These are phyloP conservation scores for Noturus placidus DNA, from an alignment of 2,113 vertebrate genomes.

Conservation along the genomic window DNA sequence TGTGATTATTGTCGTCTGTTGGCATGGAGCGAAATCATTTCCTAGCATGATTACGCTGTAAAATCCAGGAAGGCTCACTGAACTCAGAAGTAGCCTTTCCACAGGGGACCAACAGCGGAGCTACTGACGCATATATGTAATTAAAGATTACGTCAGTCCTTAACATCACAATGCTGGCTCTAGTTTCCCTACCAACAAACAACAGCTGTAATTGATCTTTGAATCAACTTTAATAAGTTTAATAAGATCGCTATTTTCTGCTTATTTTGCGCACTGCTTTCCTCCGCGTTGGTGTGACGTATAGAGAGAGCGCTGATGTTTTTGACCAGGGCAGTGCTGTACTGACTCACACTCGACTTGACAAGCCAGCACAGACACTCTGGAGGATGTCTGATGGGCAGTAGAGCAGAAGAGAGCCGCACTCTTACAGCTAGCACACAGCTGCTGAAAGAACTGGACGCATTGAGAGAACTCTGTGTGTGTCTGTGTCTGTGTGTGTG, in stretches of 20 bases:
- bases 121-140: conserved; percentile 5
- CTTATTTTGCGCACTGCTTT: neutral
- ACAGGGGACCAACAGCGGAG: neutral
- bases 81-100: neutral
- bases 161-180: neutral
- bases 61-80: neutral
- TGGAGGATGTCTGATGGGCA: conserved; percentile 65
- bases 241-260: neutral
- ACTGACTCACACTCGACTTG: conserved; percentile 54
- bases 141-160: conserved; percentile 1
- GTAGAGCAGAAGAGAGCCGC: conserved; percentile 57
- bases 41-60: neutral
- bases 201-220: neutral
- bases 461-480: conserved; percentile 11
- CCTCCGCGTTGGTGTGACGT: neutral
- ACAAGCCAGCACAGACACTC: conserved; percentile 50
- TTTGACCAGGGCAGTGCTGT: conserved; percentile 33
- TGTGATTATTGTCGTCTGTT: neutral
- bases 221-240: neutral
- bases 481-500: conserved; percentile 8
- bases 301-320: neutral
- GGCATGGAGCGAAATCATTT: neutral
- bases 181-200: neutral
- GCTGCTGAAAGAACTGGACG: conserved; percentile 63
- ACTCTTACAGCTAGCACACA: conserved; percentile 59